phyloP scores from a whole-genome alignment of 2,888 invertebrate genomes.

The Tipula lateralis region DNA sequence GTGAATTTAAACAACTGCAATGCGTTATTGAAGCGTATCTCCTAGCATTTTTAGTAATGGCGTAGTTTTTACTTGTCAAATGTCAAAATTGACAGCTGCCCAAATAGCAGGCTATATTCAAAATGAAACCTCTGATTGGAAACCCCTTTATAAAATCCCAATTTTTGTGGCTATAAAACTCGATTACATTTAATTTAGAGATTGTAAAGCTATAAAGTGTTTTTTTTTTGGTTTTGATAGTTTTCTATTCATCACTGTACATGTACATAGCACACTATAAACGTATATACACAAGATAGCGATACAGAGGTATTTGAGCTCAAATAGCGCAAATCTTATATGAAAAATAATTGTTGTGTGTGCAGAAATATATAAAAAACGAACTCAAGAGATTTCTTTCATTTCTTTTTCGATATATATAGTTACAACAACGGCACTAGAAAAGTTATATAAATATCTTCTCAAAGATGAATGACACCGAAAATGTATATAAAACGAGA shows the following conservation, averaged over 20 bases:
- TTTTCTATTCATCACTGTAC: neutral
- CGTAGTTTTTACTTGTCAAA: no score
- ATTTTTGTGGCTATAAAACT: neutral
- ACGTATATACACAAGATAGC: neutral
- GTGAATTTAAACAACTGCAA: no score
- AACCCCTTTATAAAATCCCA: neutral
- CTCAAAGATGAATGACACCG: slow-evolving; percentile 24
- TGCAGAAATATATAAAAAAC: neutral
- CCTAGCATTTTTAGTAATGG: no score
- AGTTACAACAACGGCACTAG: neutral
- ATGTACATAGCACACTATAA: neutral
- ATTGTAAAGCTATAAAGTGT: neutral
- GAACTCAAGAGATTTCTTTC: slow-evolving; percentile 13
- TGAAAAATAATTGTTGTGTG: neutral
- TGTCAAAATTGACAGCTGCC: no score
- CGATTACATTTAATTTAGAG: neutral
- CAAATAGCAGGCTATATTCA: no score
- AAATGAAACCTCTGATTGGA: no score
- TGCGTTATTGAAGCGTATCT: no score
- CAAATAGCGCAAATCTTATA: neutral
- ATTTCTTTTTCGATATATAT: neutral
- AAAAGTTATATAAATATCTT: neutral
- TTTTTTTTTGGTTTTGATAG: neutral
- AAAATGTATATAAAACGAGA: neutral
- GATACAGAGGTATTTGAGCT: neutral